Percentiles rank a stretch among this genome's conserved stretches.
Evolutionary conservation across 2,888 invertebrate species (phyloP).

Genomic region (Embidobia sp.): DNA sequence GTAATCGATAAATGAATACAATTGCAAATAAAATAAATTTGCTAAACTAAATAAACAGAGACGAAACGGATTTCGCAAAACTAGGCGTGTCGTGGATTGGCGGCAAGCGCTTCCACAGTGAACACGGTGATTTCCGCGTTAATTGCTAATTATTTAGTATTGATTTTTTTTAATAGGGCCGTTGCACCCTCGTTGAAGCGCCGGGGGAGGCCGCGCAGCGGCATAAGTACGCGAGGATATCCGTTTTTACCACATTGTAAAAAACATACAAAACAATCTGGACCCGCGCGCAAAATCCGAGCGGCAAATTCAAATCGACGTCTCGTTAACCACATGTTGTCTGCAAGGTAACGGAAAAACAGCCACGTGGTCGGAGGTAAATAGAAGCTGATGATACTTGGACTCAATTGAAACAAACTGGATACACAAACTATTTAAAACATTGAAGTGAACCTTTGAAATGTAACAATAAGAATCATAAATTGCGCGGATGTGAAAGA

Average conservation of each 20-base stretch:
- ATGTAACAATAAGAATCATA: neutral
- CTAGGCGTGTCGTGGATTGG: slow-evolving; percentile 22
- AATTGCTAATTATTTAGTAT: slow-evolving; percentile 81
- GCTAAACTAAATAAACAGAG: too few species aligned
- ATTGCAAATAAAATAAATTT: too few species aligned
- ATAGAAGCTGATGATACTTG: neutral
- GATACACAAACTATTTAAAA: neutral
- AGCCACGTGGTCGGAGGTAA: neutral
- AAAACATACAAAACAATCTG: slow-evolving; percentile 37
- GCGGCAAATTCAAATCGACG: slow-evolving; percentile 19
- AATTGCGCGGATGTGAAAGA: slow-evolving; percentile 61
- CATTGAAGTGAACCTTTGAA: neutral
- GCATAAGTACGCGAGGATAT: slow-evolving; percentile 57
- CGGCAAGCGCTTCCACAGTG: slow-evolving; percentile 19
- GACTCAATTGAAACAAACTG: neutral
- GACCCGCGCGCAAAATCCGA: neutral
- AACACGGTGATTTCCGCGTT: slow-evolving; percentile 68
- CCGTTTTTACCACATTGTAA: slow-evolving; percentile 55
- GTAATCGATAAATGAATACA: too few species aligned
- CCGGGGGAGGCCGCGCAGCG: slow-evolving; percentile 49
- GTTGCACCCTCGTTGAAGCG: slow-evolving; percentile 46
- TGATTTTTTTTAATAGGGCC: slow-evolving; percentile 79
- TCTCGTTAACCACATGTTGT: neutral
- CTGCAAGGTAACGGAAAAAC: neutral
- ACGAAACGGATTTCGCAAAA: too few species aligned